Evolutionary conservation across 2,797 vertebrate species (phyloP).

Genomic region (Crocodylus rhombifer): DNA sequence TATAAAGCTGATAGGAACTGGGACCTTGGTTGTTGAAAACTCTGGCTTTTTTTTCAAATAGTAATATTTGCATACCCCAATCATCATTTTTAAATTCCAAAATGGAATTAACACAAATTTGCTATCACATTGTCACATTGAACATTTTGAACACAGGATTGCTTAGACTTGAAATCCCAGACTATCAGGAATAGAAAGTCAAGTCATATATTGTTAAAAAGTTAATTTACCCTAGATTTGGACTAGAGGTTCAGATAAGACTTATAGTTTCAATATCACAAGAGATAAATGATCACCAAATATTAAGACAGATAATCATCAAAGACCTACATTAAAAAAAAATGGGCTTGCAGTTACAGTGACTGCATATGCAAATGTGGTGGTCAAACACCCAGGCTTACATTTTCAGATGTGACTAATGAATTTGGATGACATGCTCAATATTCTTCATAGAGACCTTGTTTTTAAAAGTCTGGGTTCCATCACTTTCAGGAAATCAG

Average conservation of each 20-base stretch:
- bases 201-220: slow-evolving; percentile 35
- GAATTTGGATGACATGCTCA: neutral
- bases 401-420: neutral
- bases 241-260: slow-evolving; percentile 32
- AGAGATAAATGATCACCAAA: slow-evolving; percentile 38
- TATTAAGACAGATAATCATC: slow-evolving; percentile 55
- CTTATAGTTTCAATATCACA: slow-evolving; percentile 23
- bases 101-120: slow-evolving; percentile 1
- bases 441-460: neutral
- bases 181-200: slow-evolving; percentile 8
- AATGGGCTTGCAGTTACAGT: neutral
- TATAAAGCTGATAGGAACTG: slow-evolving; percentile 35
- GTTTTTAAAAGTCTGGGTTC: slow-evolving; percentile 18
- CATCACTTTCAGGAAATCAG: neutral
- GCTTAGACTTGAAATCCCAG: neutral
- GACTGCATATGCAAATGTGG: neutral
- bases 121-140: neutral
- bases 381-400: neutral
- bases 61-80: neutral
- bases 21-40: neutral
- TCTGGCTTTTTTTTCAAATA: neutral
- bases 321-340: slow-evolving; percentile 12
- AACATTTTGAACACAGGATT: neutral
- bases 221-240: slow-evolving; percentile 55
- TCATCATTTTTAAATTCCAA: neutral